Evolutionary conservation across 2,888 invertebrate species (phyloP).

Genomic region (Galerucella pusilla): DNA sequence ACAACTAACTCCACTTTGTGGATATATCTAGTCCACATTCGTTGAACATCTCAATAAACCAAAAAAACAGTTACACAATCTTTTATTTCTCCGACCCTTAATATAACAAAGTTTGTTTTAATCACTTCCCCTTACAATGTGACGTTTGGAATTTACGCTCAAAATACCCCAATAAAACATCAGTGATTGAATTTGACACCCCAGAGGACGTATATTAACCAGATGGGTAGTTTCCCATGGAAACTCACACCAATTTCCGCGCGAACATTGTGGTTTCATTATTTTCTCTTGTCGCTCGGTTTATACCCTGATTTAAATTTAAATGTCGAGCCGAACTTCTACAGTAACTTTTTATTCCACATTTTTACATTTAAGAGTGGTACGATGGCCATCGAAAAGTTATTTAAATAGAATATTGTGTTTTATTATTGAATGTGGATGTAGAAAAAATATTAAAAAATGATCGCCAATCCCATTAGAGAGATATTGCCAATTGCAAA

Average conservation of each 20-base stretch:
- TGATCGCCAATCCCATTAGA: too few relatives aligned
- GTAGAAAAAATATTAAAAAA: constrained; percentile 25
- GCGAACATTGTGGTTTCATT: constrained; percentile 41
- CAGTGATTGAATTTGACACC: constrained; percentile 65
- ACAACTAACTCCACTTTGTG: too few relatives aligned
- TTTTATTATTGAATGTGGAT: constrained; percentile 32
- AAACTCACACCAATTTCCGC: constrained; percentile 43
- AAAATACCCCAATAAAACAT: constrained; percentile 64
- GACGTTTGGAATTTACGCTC: constrained; percentile 58
- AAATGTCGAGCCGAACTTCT: constrained; percentile 15
- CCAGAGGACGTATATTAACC: constrained; percentile 62
- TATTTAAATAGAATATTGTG: background rate
- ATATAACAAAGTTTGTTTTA: constrained; percentile 37
- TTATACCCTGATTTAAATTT: constrained; percentile 25
- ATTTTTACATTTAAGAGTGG: background rate
- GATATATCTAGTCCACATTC: too few relatives aligned
- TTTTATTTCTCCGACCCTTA: background rate
- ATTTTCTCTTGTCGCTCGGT: constrained; percentile 29
- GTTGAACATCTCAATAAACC: too few relatives aligned
- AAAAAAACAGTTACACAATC: background rate
- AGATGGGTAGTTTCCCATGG: constrained; percentile 60
- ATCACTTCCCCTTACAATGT: constrained; percentile 36
- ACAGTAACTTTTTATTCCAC: constrained; percentile 10
- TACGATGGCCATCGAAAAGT: background rate
- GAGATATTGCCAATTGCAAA: too few relatives aligned